Base-by-base conservation (phyloP, 2,888 invertebrate genomes). In the Tenthredo livida region DNA sequence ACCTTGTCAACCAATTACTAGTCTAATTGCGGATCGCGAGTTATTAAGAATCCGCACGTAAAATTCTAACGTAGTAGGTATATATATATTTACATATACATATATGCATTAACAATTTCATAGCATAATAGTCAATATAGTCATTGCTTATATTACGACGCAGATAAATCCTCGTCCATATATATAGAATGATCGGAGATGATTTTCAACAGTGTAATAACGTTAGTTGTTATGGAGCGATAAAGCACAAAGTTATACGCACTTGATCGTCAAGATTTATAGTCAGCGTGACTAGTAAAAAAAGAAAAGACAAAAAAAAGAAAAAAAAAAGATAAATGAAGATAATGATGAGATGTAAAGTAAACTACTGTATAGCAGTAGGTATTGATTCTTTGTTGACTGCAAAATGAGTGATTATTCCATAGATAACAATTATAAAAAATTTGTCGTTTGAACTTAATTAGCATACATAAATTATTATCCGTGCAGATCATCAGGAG, bases 1-100 rank as follows among this genome's bases (percentile, higher is more conserved):
- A 50, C 77, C 77, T 77, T 77, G 77, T 33, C 50, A 33, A 29
- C 50, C 17, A 47, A 77, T 54, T 77, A 77, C 54, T 77, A 29
- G 47, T 77, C 29, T 33, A 5, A 33, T n/a, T 67, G 67, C 17
- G 25, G 15, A 7, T 67, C 33, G 17, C 17, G 5, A 33, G 33
- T 25, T 29, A 1, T 33, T 7, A 33, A 33, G 33, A 67, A 33
- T 61, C 61, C 12, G 21, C 61, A 61, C 21, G 10, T 25, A 61
- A 25, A 61, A 10, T 61, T 25, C 10, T 12, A 61, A 61, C 61
- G 10, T 25, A 25, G 2, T 29, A 29, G 1, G 2, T 29, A 29
- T 29, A 29, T 29, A 29, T 61, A 9, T 25, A 61, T 61, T 25
- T 10, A 54, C 61, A 25, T 21, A 10, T 58, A 58, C 21, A 43